phyloP scores from a whole-genome alignment of 2,797 vertebrate genomes.

The Lacerta agilis region DNA sequence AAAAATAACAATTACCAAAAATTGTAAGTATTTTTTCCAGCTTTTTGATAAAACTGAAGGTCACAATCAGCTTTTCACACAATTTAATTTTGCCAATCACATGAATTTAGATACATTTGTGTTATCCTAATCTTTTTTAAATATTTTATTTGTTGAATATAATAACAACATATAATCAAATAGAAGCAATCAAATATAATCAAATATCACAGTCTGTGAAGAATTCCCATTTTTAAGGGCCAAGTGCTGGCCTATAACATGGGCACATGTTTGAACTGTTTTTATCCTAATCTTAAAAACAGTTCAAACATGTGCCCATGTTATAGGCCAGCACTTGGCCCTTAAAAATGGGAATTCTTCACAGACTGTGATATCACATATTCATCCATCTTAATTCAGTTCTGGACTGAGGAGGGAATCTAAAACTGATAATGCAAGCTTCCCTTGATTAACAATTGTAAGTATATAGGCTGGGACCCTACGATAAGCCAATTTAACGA shows the following conservation, averaged over 20 bases:
- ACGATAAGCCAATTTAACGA: too few species aligned
- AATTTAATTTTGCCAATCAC: not conserved
- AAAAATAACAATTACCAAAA: not conserved
- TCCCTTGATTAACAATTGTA: not conserved
- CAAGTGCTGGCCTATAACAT: not conserved
- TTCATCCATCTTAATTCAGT: not conserved
- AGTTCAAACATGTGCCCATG: not conserved
- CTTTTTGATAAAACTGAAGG: conserved; percentile 41
- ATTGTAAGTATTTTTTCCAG: conserved; percentile 3
- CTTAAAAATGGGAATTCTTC: not conserved
- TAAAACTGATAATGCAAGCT: not conserved
- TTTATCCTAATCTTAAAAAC: not conserved
- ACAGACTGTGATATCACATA: not conserved
- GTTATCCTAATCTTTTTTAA: too few species aligned
- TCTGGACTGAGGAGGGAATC: not conserved
- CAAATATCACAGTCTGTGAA: not conserved
- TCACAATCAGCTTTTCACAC: not conserved
- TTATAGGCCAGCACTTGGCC: not conserved
- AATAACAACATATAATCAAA: too few species aligned
- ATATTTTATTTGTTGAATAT: too few species aligned
- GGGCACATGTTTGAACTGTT: not conserved
- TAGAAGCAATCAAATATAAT: too few species aligned
- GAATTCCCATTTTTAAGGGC: not conserved
- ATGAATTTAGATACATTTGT: not conserved
- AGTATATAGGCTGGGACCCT: too few species aligned